Evolutionary conservation across 2,797 vertebrate genomes (phyloP), one percentile per base, ranked within the genome.

Genomic region (Pseudomugil gertrudae): DNA sequence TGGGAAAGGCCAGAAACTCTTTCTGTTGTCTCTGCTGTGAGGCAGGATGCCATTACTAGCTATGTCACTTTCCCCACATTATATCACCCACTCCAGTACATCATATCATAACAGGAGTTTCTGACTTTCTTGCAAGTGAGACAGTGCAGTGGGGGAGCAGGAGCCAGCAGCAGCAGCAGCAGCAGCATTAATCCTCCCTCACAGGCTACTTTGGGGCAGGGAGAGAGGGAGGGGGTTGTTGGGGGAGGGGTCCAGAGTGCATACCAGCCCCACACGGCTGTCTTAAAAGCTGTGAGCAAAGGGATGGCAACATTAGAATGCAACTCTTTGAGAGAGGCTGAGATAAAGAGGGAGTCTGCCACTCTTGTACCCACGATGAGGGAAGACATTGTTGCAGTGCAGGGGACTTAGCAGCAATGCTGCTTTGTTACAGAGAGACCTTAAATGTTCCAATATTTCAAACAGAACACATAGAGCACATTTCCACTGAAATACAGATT

Each of bases 181-280:
- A 5, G 69, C 67, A 56, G 36, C 38, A 80, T 79, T 86, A 81
- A 86, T 84, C 76, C 82, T 76, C 76, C 73, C 72, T 84, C 76
- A 83, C 64, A 76, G 58, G 64, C 70, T 63, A 64, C 38, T 8
- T 79, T 38, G n/a, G 50, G 21, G 76, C 47, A 61, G 60, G 74
- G 73, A n/a, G n/a, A n/a, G 33, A 48, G 47, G 63, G 60, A 70
- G 71, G 33, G 57, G 48, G 3, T 36, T 36, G 35, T 66, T 67
- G 60, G 40, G n/a, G n/a, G n/a, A n/a, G n/a, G n/a, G n/a, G n/a
- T n/a, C n/a, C 53, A 62, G 47, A 61, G 24, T 47, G 36, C 63
- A 55, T 54, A 63, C 35, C 52, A 71, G 66, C 73, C 45, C 54
- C 17, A 45, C 24, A 57, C 43, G 2, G 30, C 74, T 66, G 63